Percentiles rank a stretch among this genome's conserved stretches.
These are phyloP conservation scores for Epinephelus moara DNA, from an alignment of 2,113 vertebrate genomes.

Conservation along the genomic window DNA sequence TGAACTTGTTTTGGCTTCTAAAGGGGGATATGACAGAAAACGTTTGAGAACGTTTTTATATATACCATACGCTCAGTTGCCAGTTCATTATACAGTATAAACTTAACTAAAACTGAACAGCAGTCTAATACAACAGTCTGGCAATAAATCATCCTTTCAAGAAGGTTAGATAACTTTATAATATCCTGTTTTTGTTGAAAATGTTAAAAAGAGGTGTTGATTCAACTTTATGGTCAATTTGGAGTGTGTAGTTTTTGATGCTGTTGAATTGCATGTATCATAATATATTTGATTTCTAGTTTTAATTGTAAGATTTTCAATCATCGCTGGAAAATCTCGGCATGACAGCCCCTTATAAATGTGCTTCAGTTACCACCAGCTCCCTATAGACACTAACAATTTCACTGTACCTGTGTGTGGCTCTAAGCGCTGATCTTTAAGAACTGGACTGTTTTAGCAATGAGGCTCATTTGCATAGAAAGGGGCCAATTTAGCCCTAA, in stretches of 20 bases:
- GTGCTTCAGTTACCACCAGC: too few species aligned
- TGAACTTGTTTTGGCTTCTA: too few species aligned
- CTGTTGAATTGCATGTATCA: not conserved
- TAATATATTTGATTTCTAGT: not conserved
- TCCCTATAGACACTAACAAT: too few species aligned
- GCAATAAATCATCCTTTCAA: not conserved
- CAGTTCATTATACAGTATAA: slow-evolving; percentile 7
- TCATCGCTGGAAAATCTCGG: too few species aligned
- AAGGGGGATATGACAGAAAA: too few species aligned
- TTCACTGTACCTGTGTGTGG: too few species aligned
- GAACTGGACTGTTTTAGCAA: too few species aligned
- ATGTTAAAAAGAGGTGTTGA: not conserved
- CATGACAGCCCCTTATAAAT: too few species aligned
- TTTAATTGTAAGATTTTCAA: not conserved
- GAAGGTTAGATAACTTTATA: not conserved
- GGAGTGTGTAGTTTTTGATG: not conserved
- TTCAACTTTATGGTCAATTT: not conserved
- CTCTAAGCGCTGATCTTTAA: too few species aligned
- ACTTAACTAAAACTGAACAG: not conserved
- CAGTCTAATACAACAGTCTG: not conserved
- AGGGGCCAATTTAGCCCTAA: too few species aligned
- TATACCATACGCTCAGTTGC: not conserved
- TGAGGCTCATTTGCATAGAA: too few species aligned
- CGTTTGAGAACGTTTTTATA: not conserved
- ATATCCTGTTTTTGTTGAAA: not conserved